Evolutionary conservation across 2,888 invertebrate genomes (phyloP).

Genomic region (Ferrisia virgata): DNA sequence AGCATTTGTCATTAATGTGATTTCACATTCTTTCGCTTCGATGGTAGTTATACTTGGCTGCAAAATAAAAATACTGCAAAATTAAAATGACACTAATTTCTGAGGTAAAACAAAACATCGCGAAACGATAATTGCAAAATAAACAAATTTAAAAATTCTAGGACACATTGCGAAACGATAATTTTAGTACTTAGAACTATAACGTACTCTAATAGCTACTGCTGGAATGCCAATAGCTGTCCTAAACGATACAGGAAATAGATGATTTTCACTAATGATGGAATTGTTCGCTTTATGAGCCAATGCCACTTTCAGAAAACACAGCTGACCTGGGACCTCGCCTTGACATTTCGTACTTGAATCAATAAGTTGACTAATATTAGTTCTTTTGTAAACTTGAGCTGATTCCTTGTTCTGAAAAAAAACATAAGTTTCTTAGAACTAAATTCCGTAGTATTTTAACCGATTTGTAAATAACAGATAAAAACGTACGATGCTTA

Average conservation of each 20-base stretch:
- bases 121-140: too few species aligned
- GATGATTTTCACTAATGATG: constrained; percentile 61
- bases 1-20: constrained; percentile 56
- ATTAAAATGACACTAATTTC: too few species aligned
- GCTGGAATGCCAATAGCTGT: constrained; percentile 49
- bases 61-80: background rate
- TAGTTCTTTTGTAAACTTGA: constrained; percentile 38
- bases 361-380: constrained; percentile 4
- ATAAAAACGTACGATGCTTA: background rate
- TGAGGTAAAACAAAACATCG: too few species aligned
- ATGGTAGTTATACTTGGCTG: constrained; percentile 49
- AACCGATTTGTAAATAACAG: background rate
- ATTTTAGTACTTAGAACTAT: background rate
- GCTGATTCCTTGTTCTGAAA: constrained; percentile 46
- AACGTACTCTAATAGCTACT: constrained; percentile 48
- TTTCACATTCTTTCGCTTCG: constrained; percentile 51
- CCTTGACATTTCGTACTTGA: background rate
- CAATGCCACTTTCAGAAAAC: constrained; percentile 37
- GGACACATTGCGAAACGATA: constrained; percentile 6
- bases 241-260: constrained; percentile 64
- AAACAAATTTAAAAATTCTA: too few species aligned
- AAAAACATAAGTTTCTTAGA: background rate
- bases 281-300: background rate
- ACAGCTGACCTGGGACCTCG: constrained; percentile 22
- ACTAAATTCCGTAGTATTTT: background rate